Conservation (phyloP, 2,888 invertebrate genomes). For the Cantharis nigra region DNA sequence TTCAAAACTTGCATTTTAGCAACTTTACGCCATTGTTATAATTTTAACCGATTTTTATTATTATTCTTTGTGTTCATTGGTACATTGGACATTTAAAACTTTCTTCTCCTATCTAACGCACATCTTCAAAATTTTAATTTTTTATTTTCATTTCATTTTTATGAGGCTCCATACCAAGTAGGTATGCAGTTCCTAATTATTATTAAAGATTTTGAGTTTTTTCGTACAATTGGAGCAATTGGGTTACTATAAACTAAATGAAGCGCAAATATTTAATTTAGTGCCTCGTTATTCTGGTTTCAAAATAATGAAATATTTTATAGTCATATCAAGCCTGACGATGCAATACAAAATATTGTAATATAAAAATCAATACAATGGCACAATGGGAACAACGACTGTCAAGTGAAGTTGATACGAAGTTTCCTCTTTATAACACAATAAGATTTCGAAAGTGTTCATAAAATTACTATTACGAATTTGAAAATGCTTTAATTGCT, state of each 20-base stretch:
- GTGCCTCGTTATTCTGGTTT: background rate
- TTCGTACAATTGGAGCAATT: background rate
- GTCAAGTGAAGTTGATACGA: background rate
- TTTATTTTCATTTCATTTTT: background rate
- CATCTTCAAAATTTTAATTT: background rate
- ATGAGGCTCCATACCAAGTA: background rate
- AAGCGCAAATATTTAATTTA: background rate
- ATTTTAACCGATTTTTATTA: background rate
- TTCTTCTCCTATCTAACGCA: background rate
- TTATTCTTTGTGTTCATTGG: no score
- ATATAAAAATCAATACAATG: background rate
- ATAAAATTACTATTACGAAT: background rate
- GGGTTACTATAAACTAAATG: background rate
- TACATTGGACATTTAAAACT: no score
- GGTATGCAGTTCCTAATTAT: background rate
- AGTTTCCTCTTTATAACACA: background rate
- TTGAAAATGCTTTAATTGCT: background rate
- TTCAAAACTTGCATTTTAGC: slow-evolving; percentile 12
- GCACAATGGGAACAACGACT: background rate
- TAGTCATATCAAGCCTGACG: background rate
- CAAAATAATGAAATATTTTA: background rate
- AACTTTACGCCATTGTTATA: slow-evolving; percentile 6
- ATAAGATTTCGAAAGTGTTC: background rate
- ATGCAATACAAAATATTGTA: background rate
- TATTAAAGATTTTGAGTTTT: background rate